Evolutionary conservation across 2,113 vertebrate species (phyloP), one percentile per base, ranked within the genome.

Genomic region (Ranitomeya variabilis): DNA sequence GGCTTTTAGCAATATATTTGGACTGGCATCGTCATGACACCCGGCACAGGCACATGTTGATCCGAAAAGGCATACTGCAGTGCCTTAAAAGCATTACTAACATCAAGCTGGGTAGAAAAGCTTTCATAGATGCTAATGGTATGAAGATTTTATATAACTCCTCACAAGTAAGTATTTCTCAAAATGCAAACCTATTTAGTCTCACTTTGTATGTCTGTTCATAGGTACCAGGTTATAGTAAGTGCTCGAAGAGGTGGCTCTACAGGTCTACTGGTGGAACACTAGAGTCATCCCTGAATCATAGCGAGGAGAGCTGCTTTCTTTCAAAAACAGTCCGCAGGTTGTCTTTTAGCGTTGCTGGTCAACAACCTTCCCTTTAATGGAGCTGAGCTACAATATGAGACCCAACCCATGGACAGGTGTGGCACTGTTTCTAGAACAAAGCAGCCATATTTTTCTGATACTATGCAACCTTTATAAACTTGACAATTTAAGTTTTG

Each of bases 1-100:
- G 94, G 85, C 95, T 99, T 92, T 95, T 99, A 89, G 91, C 95
- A 0, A 93, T 97, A 90, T 99, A 99, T 93, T 92, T 97, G 92
- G 98, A 99, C 93, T 99, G 98, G 98, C 98, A 99, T 89, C 96
- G 94, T 59, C 97, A 99, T 57, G 98, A 99, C 93, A 96, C 93
- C 10, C 96, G 97, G 9, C 98, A 99, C 89, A 95, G 97, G 86
- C 97, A 98, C 79, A 96, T 97, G 95, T 93, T 97, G 87, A 97
- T 99, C 89, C 97, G 98, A 77, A 99, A 98, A 93, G 98, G 97
- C 90, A 95, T 99, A 90, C 94, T 99, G 87, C 96, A 96, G 92
- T 98, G 97, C 93, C 95, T 99, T 92, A 97, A 96, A 93, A 99
- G 96, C 91, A 90, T 99, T 92, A 98, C 97, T 67, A 97, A 96